Evolutionary conservation across 1,140 invertebrate species (phyloP).

Genomic region (roundworm (Caenorhabditis elegans)): WBcel235 BX284606.5:12531001-12531500

Average conservation of each 20-base stretch:
- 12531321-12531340: too few species aligned
- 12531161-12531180: background rate
- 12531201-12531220: background rate
- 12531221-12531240: background rate
- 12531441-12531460: too few species aligned
- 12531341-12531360: too few species aligned
- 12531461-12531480: too few species aligned
- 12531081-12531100: background rate
- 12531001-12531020: background rate
- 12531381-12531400: too few species aligned
- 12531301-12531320: too few species aligned
- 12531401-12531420: too few species aligned
- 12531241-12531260: too few species aligned
- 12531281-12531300: background rate
- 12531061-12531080: too few species aligned
- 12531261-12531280: background rate
- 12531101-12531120: background rate
- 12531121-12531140: background rate
- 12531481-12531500: too few species aligned
- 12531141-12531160: background rate
- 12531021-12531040: background rate
- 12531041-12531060: background rate
- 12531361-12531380: too few species aligned
- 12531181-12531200: background rate
- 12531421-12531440: too few species aligned